Evolutionary conservation across 1,140 invertebrate species (phyloP).

Genomic region (Zaprionus vittiger): DNA sequence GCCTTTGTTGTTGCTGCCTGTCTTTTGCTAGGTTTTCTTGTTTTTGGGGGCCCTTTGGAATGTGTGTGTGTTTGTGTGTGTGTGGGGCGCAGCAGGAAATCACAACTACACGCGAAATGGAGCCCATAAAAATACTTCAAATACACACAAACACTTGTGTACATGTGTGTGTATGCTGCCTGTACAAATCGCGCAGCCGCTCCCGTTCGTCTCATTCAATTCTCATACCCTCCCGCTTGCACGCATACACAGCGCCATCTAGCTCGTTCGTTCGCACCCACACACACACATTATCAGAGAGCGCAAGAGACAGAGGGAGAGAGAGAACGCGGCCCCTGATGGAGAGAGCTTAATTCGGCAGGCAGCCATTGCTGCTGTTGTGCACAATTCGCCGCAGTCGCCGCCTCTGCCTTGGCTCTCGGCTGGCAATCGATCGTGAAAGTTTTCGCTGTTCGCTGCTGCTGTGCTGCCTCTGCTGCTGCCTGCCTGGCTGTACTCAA

Average conservation of each 20-base stretch:
- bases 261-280: slow-evolving; percentile 25
- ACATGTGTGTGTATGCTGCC: slow-evolving; percentile 39
- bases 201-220: slow-evolving; percentile 28
- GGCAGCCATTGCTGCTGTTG: slow-evolving; percentile 49
- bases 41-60: slow-evolving; percentile 45
- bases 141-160: slow-evolving; percentile 10
- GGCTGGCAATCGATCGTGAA: slow-evolving; percentile 66
- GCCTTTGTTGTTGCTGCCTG: slow-evolving; percentile 29
- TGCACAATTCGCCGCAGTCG: slow-evolving; percentile 8
- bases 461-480: background rate
- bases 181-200: slow-evolving; percentile 45
- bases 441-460: slow-evolving; percentile 53
- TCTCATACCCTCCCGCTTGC: slow-evolving; percentile 16
- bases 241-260: slow-evolving; percentile 4
- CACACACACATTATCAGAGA: background rate
- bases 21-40: slow-evolving; percentile 36
- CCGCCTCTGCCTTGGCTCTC: slow-evolving; percentile 11
- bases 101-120: slow-evolving; percentile 46
- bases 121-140: slow-evolving; percentile 47
- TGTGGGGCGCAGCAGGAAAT: slow-evolving; percentile 78
- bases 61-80: slow-evolving; percentile 30
- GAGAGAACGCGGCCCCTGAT: slow-evolving; percentile 4
- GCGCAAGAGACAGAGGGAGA: background rate
- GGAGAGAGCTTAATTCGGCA: slow-evolving; percentile 32
- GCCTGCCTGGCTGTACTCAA: slow-evolving; percentile 57